Base-by-base conservation (phyloP, 2,888 invertebrate species). In the Stratiomys singularior region DNA sequence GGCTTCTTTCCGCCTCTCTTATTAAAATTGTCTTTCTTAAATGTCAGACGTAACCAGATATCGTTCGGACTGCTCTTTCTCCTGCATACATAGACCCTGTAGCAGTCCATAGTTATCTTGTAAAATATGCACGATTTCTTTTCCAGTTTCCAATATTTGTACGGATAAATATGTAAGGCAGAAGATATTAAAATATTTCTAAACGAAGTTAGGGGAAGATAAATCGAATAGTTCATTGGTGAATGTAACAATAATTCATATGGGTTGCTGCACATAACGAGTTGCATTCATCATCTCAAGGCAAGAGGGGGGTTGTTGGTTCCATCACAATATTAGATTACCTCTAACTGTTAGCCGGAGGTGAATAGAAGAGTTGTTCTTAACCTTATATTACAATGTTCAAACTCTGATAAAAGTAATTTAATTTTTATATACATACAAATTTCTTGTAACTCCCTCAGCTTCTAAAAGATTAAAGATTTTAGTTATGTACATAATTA, bases 401-500 rank as follows among this genome's bases (percentile, higher is more conserved):
- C 74, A 74, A 74, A 74, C 25, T 74, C 15, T 74, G 58, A 60
- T 27, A 21, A 9, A 69, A 44, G 5, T 69, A 25, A 46, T 69
- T 74, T 74, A 30, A 37, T 74, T 44, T 67, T 44, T 67, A 44
- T 67, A 74, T 74, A 74, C n/a, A 58, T 58, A 30, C 21, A 74
- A 60, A 58, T 23, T 11, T 72, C 21, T 74, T 23, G 21, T 69
- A 47, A 47, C 47, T 30, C 46, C 69, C 69, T 74, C 58, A 13
- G 58, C 58, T 74, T 74, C 56, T 58, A n/a, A 13, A 60, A 60
- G 58, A 37, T 60, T 58, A 58, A 30, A 28, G 11, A 21, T 74
- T 47, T 64, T 64, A 72, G 27, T 79, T 79, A 64, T 79, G 79
- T 79, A 79, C 60, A 79, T 79, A 79, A 71, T 79, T 79, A 79